Base-by-base conservation (phyloP, 2,888 invertebrate species). In the Elysia crispata region DNA sequence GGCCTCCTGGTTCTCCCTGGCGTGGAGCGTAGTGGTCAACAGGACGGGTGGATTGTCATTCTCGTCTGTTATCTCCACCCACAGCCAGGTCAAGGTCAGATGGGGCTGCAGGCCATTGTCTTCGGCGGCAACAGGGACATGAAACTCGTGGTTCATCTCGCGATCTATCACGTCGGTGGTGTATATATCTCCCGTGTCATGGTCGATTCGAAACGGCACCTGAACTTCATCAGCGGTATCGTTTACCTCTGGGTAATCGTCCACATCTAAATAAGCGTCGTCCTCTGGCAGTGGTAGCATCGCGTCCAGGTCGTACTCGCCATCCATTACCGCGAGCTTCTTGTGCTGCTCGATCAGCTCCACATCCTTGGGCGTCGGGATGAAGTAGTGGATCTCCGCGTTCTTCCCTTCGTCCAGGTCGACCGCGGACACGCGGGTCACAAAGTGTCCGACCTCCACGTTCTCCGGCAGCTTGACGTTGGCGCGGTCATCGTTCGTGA, bases 381-480 rank as follows among this genome's bases (percentile, higher is more conserved):
- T 41, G 11, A 41, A 41, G n/a, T 74, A 79, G 1, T 28, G 18
- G 1, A 98, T 95, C 92, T 97, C 96, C 0, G 97, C 97, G 92
- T 97, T 98, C 91, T 97, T 97, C 0, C 97, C 97, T 0, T 96
- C 95, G 91, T 98, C 98, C 28, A 94, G 95, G 92, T 98, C 98
- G 83, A 95, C 95, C 0, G 98, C 98, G 62, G 94, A 94, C 1
- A 98, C 95, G 85, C 95, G 96, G 1, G 96, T 95, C 0, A 98
- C 96, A 13, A 95, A 73, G 30, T 84, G 82, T 15, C 86, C 85
- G 33, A 82, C 79, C 20, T 76, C 67, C 28, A 86, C 87, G 69
- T 88, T 86, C 82, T 89, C 89, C 60, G 80, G 78, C 1, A 88
- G 77, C 31, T 82, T 83, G 25, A 85, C 84, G 18, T 80, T 79